A percentile compares a stretch with the other conserved stretches of the same genome.
These are phyloP conservation scores for Antheraea pernyi DNA, from an alignment of 1,140 invertebrate genomes.

Conservation along the genomic window DNA sequence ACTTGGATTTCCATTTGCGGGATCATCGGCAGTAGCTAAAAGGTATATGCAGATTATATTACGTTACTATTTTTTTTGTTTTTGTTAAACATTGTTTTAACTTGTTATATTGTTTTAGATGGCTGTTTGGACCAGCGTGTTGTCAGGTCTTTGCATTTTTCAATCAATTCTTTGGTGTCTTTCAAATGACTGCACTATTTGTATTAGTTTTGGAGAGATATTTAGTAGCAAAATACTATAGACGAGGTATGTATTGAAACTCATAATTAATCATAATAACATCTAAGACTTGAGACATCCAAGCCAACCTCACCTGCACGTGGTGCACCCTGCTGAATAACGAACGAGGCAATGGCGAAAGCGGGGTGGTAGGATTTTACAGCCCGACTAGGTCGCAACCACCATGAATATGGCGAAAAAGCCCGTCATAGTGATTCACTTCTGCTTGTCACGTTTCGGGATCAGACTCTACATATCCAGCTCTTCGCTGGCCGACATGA, in stretches of 20 bases:
- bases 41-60: constrained; percentile 41
- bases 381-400: too few relatives aligned
- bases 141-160: constrained; percentile 78
- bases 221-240: constrained; percentile 65
- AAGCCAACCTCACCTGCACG: too few relatives aligned
- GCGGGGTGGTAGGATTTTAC: too few relatives aligned
- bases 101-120: constrained; percentile 57
- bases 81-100: constrained; percentile 6
- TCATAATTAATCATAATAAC: too few relatives aligned
- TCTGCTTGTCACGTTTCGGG: too few relatives aligned
- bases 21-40: constrained; percentile 75
- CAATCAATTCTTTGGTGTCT: constrained; percentile 77
- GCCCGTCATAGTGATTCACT: too few relatives aligned
- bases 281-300: too few relatives aligned
- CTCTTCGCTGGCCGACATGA: too few relatives aligned
- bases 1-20: constrained; percentile 75
- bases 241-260: constrained; percentile 51
- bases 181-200: constrained; percentile 73
- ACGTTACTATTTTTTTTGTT: constrained; percentile 7
- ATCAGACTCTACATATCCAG: too few relatives aligned
- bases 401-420: too few relatives aligned
- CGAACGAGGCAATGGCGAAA: too few relatives aligned
- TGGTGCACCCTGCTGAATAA: too few relatives aligned
- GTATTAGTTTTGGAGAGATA: constrained; percentile 74
- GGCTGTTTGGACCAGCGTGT: constrained; percentile 73